phyloP scores from a whole-genome alignment of 2,113 vertebrate species.

The Daubentonia madagascariensis region DNA sequence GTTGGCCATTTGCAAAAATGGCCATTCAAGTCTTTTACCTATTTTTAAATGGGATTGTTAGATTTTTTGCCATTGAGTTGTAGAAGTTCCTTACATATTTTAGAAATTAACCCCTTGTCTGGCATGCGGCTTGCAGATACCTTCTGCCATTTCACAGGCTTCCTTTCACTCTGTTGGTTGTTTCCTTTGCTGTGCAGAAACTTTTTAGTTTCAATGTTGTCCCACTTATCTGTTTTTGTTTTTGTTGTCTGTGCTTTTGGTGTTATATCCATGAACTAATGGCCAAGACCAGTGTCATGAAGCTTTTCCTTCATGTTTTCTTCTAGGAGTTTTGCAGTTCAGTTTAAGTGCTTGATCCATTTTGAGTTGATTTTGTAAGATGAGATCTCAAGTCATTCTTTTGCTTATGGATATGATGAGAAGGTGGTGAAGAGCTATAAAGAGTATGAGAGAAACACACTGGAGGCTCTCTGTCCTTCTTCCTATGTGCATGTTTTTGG shows the following conservation, averaged over 20 bases:
- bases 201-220: not conserved
- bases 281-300: not conserved
- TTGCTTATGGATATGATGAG: not conserved
- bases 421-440: no score
- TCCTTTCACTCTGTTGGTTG: not conserved
- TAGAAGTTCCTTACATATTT: not conserved
- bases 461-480: not conserved
- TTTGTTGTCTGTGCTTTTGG: not conserved
- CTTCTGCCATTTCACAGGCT: no score
- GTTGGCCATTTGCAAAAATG: not conserved
- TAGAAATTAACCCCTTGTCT: not conserved
- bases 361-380: not conserved
- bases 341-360: not conserved
- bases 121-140: not conserved
- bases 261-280: not conserved
- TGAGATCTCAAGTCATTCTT: not conserved
- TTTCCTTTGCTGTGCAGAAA: not conserved
- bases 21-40: not conserved
- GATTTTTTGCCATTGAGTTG: not conserved
- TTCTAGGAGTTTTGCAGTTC: not conserved
- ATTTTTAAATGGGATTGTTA: not conserved
- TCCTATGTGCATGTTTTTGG: not conserved
- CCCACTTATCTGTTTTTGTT: not conserved
- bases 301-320: not conserved
- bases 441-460: accelerated